Conservation (phyloP, 2,797 vertebrate species). For the Salmo trutta region DNA sequence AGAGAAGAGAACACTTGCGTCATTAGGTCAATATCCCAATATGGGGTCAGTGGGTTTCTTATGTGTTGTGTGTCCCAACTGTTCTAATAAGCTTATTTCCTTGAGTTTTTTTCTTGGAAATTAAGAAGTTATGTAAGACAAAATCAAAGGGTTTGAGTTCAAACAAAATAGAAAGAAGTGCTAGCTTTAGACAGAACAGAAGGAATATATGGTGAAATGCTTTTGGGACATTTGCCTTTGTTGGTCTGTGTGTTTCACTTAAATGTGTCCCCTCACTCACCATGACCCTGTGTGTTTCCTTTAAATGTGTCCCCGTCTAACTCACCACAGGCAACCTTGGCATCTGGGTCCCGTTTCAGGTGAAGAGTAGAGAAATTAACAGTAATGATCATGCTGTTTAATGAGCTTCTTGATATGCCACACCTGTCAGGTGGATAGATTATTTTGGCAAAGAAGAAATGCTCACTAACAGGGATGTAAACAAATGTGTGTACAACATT, state of each 20-base stretch:
- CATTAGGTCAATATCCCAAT: not conserved
- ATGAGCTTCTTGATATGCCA: too few relatives aligned
- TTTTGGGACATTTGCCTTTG: not conserved
- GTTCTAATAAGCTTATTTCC: not conserved
- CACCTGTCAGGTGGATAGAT: too few relatives aligned
- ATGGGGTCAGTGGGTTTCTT: not conserved
- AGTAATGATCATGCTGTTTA: too few relatives aligned
- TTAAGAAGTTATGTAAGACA: not conserved
- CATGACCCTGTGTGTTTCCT: not conserved
- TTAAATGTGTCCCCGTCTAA: slow-evolving; percentile 1
- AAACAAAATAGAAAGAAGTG: not conserved
- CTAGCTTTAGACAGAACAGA: not conserved
- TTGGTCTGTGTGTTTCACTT: not conserved
- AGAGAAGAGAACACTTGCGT: too few relatives aligned
- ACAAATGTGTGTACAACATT: too few relatives aligned
- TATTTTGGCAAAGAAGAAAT: too few relatives aligned
- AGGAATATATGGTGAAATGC: not conserved
- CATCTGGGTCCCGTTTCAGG: slow-evolving; percentile 91
- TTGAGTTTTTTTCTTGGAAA: not conserved
- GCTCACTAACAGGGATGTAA: too few relatives aligned
- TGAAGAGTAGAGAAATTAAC: slow-evolving; percentile 57
- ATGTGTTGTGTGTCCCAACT: not conserved
- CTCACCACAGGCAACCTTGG: slow-evolving; percentile 98
- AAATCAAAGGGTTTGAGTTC: not conserved
- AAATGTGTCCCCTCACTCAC: not conserved